Percentiles rank a stretch among this genome's conserved stretches.
phyloP scores from a whole-genome alignment of 2,888 invertebrate species.

The Xestia rhomboidea region DNA sequence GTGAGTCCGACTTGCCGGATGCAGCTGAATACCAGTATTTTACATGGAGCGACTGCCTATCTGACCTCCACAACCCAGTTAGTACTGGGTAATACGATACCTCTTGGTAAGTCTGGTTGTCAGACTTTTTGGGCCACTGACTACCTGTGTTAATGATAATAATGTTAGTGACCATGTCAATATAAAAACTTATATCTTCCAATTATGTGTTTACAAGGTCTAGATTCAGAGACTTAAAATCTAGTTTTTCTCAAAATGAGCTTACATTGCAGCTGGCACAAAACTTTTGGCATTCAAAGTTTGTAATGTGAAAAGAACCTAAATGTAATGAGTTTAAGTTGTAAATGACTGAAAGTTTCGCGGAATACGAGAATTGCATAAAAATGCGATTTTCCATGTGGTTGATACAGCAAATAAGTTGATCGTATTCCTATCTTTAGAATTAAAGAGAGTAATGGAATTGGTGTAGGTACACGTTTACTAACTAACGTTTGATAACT shows the following conservation, averaged over 20 bases:
- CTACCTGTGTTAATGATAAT: too few relatives aligned
- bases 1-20: too few relatives aligned
- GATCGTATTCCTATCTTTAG: neutral
- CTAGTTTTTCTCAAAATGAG: constrained; percentile 11
- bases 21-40: too few relatives aligned
- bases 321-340: constrained; percentile 41
- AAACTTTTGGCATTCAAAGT: constrained; percentile 32
- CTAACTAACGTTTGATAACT: too few relatives aligned
- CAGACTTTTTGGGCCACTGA: too few relatives aligned
- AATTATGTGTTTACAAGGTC: neutral
- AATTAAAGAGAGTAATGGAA: neutral
- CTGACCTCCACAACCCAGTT: too few relatives aligned
- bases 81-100: too few relatives aligned
- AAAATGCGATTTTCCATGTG: constrained; percentile 27
- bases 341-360: constrained; percentile 37
- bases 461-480: too few relatives aligned
- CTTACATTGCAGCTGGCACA: constrained; percentile 24
- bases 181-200: too few relatives aligned
- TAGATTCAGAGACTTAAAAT: neutral
- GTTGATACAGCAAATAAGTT: neutral
- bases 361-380: constrained; percentile 7
- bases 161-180: too few relatives aligned
- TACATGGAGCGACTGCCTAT: too few relatives aligned
- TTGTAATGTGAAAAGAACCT: constrained; percentile 49
- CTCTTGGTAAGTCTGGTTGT: too few relatives aligned